Conservation (phyloP, 2,797 vertebrate genomes). For the Tympanoctomys barrerae region DNA sequence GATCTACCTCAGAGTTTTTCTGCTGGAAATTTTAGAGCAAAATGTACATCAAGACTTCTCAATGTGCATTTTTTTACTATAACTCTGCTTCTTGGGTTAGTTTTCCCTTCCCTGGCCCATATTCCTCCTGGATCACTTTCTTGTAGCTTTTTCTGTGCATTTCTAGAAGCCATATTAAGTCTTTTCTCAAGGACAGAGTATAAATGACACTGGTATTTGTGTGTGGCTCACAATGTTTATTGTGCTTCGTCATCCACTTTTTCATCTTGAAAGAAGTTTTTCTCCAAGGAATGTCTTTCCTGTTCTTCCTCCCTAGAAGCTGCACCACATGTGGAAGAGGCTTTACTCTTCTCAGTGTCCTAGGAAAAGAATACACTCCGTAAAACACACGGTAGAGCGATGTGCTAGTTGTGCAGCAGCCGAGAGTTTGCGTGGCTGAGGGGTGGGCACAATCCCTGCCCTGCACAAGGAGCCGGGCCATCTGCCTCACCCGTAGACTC, state of each 20-base stretch:
- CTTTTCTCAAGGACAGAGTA: background rate
- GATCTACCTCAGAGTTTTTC: background rate
- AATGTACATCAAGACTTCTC: too few species aligned
- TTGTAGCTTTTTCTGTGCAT: background rate
- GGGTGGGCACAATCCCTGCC: background rate
- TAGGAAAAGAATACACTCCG: background rate
- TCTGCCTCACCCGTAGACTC: background rate
- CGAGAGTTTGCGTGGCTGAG: background rate
- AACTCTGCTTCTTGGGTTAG: background rate
- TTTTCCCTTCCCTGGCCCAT: too few species aligned
- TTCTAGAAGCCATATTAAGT: background rate
- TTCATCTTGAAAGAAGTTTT: background rate
- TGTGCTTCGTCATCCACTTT: background rate
- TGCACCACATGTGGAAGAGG: background rate
- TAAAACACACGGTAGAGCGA: background rate
- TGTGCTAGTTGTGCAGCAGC: background rate
- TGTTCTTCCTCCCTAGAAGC: background rate
- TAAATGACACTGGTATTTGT: background rate
- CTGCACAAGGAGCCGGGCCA: background rate
- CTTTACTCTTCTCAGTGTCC: background rate
- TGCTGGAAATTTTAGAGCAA: background rate
- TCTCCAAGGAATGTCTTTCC: background rate
- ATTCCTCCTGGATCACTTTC: background rate
- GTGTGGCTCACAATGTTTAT: conserved; percentile 34
- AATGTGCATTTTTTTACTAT: background rate